A percentile compares a stretch with the other conserved stretches of the same genome.
phyloP scores from a whole-genome alignment of 2,888 invertebrate species.

The Argyresthia goedartella region DNA sequence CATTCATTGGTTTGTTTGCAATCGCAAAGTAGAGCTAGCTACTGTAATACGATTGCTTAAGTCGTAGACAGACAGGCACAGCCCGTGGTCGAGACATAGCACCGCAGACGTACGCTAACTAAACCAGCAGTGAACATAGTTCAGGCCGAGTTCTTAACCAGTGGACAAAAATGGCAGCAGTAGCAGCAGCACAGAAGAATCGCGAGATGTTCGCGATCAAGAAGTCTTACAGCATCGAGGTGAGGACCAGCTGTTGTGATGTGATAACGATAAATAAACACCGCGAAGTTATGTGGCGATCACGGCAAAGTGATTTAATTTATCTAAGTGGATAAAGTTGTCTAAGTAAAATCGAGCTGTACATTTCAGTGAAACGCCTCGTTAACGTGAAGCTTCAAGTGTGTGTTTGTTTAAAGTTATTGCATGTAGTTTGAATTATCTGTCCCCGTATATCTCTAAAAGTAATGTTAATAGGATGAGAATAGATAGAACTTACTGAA shows the following conservation, averaged over 20 bases:
- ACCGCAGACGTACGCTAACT: constrained; percentile 69
- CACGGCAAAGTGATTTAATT: too few species aligned
- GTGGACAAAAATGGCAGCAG: constrained; percentile 84
- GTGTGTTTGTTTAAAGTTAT: too few species aligned
- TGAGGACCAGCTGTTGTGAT: constrained; percentile 63
- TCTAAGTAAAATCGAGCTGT: too few species aligned
- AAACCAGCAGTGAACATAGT: constrained; percentile 66
- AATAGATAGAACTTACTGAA: too few species aligned
- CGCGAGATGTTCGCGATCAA: constrained; percentile 97
- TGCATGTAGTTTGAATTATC: too few species aligned
- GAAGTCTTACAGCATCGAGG: constrained; percentile 98
- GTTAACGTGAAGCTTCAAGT: too few species aligned
- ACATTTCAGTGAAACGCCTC: too few species aligned
- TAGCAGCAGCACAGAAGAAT: constrained; percentile 93
- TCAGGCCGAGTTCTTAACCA: constrained; percentile 61
- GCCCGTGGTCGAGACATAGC: constrained; percentile 74
- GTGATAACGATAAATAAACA: too few species aligned
- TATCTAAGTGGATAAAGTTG: too few species aligned
- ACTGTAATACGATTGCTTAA: constrained; percentile 67
- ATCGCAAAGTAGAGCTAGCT: constrained; percentile 74
- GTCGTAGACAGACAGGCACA: constrained; percentile 71
- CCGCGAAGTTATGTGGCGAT: too few species aligned
- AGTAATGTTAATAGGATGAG: neutral
- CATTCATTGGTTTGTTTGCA: constrained; percentile 80
- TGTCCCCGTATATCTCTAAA: neutral